phyloP scores from a whole-genome alignment of 2,888 invertebrate species.

The Biston stratarius region DNA sequence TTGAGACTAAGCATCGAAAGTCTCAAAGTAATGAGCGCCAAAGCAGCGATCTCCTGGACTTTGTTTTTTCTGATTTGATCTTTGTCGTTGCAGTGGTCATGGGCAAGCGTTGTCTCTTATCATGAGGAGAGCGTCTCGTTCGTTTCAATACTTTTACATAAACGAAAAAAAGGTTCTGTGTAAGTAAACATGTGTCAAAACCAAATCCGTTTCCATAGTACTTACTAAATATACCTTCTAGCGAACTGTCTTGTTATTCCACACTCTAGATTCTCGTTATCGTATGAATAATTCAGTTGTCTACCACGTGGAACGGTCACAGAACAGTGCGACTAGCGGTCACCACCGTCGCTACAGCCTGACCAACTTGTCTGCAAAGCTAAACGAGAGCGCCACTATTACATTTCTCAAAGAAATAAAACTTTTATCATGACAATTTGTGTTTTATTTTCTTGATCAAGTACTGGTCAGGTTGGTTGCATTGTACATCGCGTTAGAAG shows the following conservation, averaged over 20 bases:
- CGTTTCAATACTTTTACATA: too few relatives aligned
- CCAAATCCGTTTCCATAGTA: not conserved
- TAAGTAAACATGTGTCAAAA: too few relatives aligned
- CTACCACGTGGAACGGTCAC: slow-evolving; percentile 79
- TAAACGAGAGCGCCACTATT: not conserved
- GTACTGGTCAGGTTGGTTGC: not conserved
- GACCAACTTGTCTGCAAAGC: not conserved
- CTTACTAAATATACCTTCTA: slow-evolving; percentile 1
- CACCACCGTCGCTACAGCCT: slow-evolving; percentile 49
- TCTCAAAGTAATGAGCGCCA: too few relatives aligned
- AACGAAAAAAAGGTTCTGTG: too few relatives aligned
- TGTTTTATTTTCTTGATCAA: not conserved
- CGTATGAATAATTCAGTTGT: slow-evolving; percentile 80
- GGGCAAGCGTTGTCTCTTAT: too few relatives aligned
- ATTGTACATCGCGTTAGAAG: slow-evolving; percentile 28
- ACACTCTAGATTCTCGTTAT: slow-evolving; percentile 20
- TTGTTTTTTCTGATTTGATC: too few relatives aligned
- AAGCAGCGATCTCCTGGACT: too few relatives aligned
- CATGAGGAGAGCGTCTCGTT: too few relatives aligned
- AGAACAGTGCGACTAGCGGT: slow-evolving; percentile 76
- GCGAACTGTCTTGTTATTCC: slow-evolving; percentile 17
- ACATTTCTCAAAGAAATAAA: not conserved
- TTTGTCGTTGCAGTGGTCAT: too few relatives aligned
- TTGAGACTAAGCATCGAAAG: too few relatives aligned
- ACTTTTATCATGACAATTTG: not conserved